Evolutionary conservation across 2,888 invertebrate species (phyloP).

Genomic region (Julus scanicus): DNA sequence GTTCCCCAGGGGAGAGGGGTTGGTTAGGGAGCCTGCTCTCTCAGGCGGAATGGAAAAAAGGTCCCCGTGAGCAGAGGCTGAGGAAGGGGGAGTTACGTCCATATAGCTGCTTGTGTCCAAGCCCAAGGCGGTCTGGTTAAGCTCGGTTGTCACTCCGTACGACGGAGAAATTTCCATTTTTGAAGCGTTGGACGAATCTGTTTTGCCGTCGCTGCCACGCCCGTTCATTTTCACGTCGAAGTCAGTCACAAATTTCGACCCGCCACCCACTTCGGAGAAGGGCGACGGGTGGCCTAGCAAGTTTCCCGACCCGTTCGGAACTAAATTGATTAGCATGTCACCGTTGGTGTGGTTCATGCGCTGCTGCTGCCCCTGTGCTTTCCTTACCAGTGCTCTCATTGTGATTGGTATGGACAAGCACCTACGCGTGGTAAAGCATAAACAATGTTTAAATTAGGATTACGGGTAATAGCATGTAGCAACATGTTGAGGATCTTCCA

Average conservation of each 20-base stretch:
- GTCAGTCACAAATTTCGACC: constrained; percentile 57
- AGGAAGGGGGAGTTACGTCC: constrained; percentile 54
- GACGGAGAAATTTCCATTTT: constrained; percentile 55
- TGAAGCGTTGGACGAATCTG: neutral
- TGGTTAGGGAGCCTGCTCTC: constrained; percentile 53
- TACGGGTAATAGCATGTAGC: neutral
- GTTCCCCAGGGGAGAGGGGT: constrained; percentile 53
- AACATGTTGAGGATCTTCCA: no score
- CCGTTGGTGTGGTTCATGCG: constrained; percentile 57
- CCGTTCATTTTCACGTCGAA: constrained; percentile 57
- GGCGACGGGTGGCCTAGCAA: constrained; percentile 54
- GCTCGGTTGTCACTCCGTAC: constrained; percentile 55
- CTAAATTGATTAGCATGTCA: constrained; percentile 54
- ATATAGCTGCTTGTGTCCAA: constrained; percentile 55
- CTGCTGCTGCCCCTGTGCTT: constrained; percentile 61
- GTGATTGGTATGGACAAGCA: constrained; percentile 94
- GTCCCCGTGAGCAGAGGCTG: constrained; percentile 55
- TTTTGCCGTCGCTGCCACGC: constrained; percentile 49
- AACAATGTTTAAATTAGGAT: constrained; percentile 37
- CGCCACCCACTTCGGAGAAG: constrained; percentile 54
- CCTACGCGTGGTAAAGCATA: neutral
- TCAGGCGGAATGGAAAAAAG: constrained; percentile 58
- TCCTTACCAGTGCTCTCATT: constrained; percentile 83
- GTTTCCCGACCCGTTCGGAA: constrained; percentile 60
- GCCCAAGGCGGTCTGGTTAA: constrained; percentile 45